These are phyloP conservation scores for Patagioenas fasciata DNA, from an alignment of 2,113 vertebrate species.

Conservation along the genomic window DNA sequence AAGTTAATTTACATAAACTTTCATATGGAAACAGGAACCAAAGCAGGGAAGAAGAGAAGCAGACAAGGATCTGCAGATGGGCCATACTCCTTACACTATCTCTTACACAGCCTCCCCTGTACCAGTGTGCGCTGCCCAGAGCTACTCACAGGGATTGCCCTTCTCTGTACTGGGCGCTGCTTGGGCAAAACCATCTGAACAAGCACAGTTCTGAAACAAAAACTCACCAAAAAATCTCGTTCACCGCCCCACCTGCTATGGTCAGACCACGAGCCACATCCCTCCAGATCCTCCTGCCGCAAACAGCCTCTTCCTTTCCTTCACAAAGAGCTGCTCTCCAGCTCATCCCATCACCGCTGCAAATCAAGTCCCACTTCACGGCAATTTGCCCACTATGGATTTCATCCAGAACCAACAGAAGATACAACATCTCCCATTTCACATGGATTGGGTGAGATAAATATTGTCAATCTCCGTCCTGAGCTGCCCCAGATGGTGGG, in stretches of 20 bases:
- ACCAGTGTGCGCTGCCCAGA: background rate
- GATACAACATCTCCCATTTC: background rate
- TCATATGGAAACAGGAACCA: background rate
- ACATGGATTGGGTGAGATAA: accelerated
- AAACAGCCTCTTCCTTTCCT: background rate
- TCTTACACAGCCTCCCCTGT: background rate
- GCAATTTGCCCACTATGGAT: background rate
- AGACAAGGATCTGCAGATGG: background rate
- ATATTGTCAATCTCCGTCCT: background rate
- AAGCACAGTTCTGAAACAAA: background rate
- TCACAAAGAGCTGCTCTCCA: background rate
- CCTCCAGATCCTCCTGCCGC: background rate
- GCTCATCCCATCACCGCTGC: background rate
- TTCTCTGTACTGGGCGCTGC: background rate
- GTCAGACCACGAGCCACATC: background rate
- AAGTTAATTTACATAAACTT: background rate
- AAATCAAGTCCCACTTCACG: background rate
- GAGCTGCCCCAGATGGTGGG: background rate
- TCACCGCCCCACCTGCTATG: background rate
- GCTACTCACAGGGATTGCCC: accelerated
- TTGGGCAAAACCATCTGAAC: background rate
- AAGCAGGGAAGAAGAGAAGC: background rate
- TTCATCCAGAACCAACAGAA: background rate
- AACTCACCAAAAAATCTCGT: accelerated
- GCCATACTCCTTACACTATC: background rate